Percentiles rank a stretch among this genome's conserved stretches.
Evolutionary conservation across 1,140 invertebrate species (phyloP).

Genomic region (Pseudomyrmex gracilis): DNA sequence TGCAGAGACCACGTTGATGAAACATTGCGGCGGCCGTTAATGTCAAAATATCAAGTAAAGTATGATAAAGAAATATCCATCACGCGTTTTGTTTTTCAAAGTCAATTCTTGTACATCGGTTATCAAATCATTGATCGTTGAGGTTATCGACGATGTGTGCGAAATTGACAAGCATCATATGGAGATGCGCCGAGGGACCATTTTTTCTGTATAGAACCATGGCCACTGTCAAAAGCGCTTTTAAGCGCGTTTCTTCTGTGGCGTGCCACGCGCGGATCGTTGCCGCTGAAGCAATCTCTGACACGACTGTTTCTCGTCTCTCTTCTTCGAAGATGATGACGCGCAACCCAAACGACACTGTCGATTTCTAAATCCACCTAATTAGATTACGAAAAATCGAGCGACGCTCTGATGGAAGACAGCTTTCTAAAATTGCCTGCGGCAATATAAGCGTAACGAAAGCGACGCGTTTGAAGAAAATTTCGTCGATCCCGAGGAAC

Average conservation of each 20-base stretch:
- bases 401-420: no score
- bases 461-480: not conserved
- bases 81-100: no score
- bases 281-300: constrained; percentile 9
- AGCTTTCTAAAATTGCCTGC: no score
- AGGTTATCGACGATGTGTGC: not conserved
- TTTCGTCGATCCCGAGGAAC: not conserved
- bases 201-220: not conserved
- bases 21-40: not conserved
- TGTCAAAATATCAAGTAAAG: no score
- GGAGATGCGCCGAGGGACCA: not conserved
- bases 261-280: not conserved
- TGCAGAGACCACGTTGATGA: not conserved
- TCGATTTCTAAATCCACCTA: constrained; percentile 5
- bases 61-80: no score
- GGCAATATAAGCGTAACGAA: no score
- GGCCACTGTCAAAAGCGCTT: not conserved
- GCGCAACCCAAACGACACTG: not conserved
- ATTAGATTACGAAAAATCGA: constrained; percentile 14
- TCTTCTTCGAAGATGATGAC: not conserved
- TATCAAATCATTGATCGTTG: not conserved
- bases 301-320: not conserved
- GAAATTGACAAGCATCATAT: not conserved
- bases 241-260: not conserved
- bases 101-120: not conserved